Base-by-base conservation (phyloP, 2,888 invertebrate species). In the Drosophila koepferae region DNA sequence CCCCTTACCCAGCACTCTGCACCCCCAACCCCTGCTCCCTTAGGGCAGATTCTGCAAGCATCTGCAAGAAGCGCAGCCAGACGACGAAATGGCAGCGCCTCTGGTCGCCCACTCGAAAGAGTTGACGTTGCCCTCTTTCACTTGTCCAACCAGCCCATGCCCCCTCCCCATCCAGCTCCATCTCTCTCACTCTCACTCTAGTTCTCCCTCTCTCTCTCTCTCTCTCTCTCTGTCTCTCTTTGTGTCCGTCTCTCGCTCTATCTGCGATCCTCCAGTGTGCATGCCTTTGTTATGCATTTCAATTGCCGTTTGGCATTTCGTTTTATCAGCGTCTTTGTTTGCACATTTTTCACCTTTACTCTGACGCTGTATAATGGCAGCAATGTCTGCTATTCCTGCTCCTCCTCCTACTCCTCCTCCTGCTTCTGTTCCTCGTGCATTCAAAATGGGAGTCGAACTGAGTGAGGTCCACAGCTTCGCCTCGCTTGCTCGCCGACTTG, bases 21-120 rank as follows among this genome's bases (percentile, higher is more conserved):
- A 20, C 20, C 28, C 28, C 28, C 3, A 28, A 6, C 6, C 28
- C 28, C 28, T 28, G 28, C 41, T n/a, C 40, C 40, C 55, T 41
- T 14, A 36, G 28, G 28, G 62, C 63, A n/a, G 61, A 56, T 72
- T 44, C 66, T 65, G 34, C 46, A 31, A 48, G 63, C 73, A 49
- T 59, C 61, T 61, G 54, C 63, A 74, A 75, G 80, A 75, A 64
- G 65, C 73, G 74, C 81, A 70, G 75, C 75, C 78, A 80, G 90
- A 73, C 83, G 77, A 77, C 80, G 74, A 90, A 90, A 90, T 90
- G 91, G 91, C 90, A 91, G 87, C 88, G 88, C 84, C 81, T 76
- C 78, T 74, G 80, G 80, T 68, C 65, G 77, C 72, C 90, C 83
- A 80, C 81, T 83, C 72, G 71, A 80, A 73, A 63, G 77, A 76